Evolutionary conservation across 2,797 vertebrate species (phyloP), one percentile per base, ranked within the genome.

Genomic region (Typhlichthys eigenmanni): DNA sequence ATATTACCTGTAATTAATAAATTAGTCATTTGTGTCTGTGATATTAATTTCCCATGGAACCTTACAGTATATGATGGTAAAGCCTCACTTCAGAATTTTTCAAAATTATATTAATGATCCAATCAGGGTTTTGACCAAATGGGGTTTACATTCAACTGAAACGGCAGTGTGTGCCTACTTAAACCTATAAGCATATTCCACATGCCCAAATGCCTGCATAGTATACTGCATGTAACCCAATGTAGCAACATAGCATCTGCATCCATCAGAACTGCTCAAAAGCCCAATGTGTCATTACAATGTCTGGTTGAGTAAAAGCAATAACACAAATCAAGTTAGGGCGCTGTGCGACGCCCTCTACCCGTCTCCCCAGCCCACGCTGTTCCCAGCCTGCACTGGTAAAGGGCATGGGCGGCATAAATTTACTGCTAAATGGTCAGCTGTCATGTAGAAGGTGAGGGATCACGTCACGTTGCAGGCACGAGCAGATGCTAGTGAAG

Each of bases 371-470:
- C 53, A 19, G 32, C 12, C 63, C 47, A 47, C 63, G 55, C 56
- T 13, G 14, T 47, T 29, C 54, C 14, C 47, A 69, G 64, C 66
- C 82, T 72, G 82, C 88, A 74, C 58, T 81, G 89, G 87, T 91
- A 91, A 91, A 92, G 89, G 87, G 83, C 87, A 87, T 69, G 78
- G 80, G 82, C 72, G 84, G 87, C 90, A 92, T 91, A 91, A 82
- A 90, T 91, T 90, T 83, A 64, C 62, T 69, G 71, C 82, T 92
- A 90, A 90, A 90, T 88, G 84, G 86, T 71, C 72, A 62, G 73
- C 87, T 90, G 89, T 88, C 89, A 88, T 87, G 88, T 87, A 79
- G 81, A 83, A 84, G 87, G 85, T 91, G 88, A 92, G 72, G 83
- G 90, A 91, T 91, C 88, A 85, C 84, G 17, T 88, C 83, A 89